Conservation (phyloP, 1,140 invertebrate genomes). For the Akabosia matsudoensis region DNA sequence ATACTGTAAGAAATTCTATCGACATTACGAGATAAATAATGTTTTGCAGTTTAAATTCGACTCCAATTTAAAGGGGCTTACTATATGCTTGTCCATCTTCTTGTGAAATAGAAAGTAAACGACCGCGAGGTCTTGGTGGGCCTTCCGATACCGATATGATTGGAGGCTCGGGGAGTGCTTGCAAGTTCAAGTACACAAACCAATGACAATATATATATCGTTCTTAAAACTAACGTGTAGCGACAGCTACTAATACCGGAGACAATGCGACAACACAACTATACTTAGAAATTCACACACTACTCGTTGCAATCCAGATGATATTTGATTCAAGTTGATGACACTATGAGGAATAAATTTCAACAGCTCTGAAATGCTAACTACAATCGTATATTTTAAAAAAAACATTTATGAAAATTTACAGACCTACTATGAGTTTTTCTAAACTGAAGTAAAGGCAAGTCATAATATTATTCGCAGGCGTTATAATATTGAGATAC, state of each 20-base stretch:
- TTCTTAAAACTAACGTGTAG: neutral
- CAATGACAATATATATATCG: constrained; percentile 3
- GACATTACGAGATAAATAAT: neutral
- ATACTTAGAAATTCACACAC: neutral
- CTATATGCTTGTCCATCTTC: constrained; percentile 43
- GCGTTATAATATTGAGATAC: too few relatives aligned
- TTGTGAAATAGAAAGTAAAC: constrained; percentile 39
- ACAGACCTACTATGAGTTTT: too few relatives aligned
- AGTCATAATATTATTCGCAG: too few relatives aligned
- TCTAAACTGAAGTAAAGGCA: too few relatives aligned
- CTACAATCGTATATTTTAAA: too few relatives aligned
- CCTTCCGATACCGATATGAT: constrained; percentile 25
- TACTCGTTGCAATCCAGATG: neutral
- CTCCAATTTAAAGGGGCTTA: constrained; percentile 32
- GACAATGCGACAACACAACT: neutral
- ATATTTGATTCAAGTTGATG: neutral
- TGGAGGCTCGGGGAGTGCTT: constrained; percentile 36
- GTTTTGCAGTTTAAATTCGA: neutral
- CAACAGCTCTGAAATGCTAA: too few relatives aligned
- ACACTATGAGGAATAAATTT: too few relatives aligned
- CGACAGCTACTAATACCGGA: neutral
- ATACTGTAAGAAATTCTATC: too few relatives aligned
- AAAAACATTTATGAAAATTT: too few relatives aligned
- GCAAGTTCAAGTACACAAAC: constrained; percentile 36
- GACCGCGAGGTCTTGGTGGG: constrained; percentile 33